Evolutionary conservation across 2,888 invertebrate genomes (phyloP).

Genomic region (Drosophila subsilvestris): DNA sequence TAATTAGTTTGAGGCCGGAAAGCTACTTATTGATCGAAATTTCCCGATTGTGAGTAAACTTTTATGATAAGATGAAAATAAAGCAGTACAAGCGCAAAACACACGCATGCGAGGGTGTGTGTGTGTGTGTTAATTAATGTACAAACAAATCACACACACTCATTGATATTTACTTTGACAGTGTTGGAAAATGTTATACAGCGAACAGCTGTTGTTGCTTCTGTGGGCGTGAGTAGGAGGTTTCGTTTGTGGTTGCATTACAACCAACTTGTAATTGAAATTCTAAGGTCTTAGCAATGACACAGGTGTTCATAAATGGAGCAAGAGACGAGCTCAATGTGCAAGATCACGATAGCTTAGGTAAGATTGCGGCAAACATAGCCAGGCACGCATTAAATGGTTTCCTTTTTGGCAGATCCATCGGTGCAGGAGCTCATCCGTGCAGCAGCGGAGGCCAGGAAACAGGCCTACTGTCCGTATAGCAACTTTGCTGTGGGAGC

Average conservation of each 20-base stretch:
- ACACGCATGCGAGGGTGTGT: constrained; percentile 2
- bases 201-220: constrained; percentile 25
- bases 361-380: constrained; percentile 47
- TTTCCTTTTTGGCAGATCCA: constrained; percentile 85
- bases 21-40: constrained; percentile 41
- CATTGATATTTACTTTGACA: constrained; percentile 21
- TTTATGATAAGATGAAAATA: constrained; percentile 58
- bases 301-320: constrained; percentile 78
- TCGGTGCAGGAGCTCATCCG: constrained; percentile 87
- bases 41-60: constrained; percentile 39
- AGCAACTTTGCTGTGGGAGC: constrained; percentile 96
- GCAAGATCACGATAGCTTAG: constrained; percentile 71
- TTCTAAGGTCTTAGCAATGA: constrained; percentile 51
- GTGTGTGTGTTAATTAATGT: constrained; percentile 9
- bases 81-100: constrained; percentile 9
- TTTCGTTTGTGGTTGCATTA: constrained; percentile 17
- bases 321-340: constrained; percentile 71
- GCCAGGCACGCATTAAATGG: not conserved
- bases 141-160: constrained; percentile 26
- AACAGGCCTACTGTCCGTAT: constrained; percentile 91
- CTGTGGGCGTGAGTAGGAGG: not conserved
- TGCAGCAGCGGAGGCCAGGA: constrained; percentile 87
- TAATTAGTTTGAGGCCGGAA: constrained; percentile 27
- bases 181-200: constrained; percentile 28
- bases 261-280: constrained; percentile 13